These are phyloP conservation scores for Orius insidiosus DNA, from an alignment of 1,140 invertebrate genomes.

Conservation along the genomic window DNA sequence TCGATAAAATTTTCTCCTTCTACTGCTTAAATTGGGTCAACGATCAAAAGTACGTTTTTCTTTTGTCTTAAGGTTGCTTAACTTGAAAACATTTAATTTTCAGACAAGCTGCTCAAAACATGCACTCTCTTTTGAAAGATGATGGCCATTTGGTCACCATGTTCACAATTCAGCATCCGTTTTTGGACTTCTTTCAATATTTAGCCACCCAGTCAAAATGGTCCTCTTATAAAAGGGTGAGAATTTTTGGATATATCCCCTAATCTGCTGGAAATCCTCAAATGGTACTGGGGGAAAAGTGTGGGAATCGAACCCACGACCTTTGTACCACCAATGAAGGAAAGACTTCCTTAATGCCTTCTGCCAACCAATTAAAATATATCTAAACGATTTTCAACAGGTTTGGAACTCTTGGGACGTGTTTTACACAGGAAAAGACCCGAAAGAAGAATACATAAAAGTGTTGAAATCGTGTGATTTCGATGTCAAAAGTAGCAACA, in stretches of 20 bases:
- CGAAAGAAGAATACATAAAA: slow-evolving; percentile 9
- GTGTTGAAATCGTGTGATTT: slow-evolving; percentile 5
- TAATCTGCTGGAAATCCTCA: too few relatives aligned
- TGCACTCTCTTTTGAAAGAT: slow-evolving; percentile 39
- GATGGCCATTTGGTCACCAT: slow-evolving; percentile 43
- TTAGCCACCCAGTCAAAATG: slow-evolving; percentile 7
- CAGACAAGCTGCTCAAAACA: slow-evolving; percentile 43
- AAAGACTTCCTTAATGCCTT: too few relatives aligned
- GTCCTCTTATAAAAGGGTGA: slow-evolving; percentile 2
- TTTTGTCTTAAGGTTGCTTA: slow-evolving; percentile 19
- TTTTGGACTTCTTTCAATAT: slow-evolving; percentile 37
- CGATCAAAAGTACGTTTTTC: slow-evolving; percentile 41
- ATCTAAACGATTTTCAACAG: background rate
- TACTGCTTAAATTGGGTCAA: slow-evolving; percentile 70
- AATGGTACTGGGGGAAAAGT: too few relatives aligned
- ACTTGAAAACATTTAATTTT: slow-evolving; percentile 1
- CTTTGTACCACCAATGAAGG: too few relatives aligned
- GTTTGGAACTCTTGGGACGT: slow-evolving; percentile 10
- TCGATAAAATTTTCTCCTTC: slow-evolving; percentile 58
- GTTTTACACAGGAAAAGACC: slow-evolving; percentile 5
- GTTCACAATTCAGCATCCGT: slow-evolving; percentile 48
- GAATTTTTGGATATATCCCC: background rate
- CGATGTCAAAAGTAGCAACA: background rate
- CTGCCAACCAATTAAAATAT: too few relatives aligned
- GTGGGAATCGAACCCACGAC: too few relatives aligned